Base-by-base conservation (phyloP, 1,140 invertebrate species). In the Heliconius hewitsoni region DNA sequence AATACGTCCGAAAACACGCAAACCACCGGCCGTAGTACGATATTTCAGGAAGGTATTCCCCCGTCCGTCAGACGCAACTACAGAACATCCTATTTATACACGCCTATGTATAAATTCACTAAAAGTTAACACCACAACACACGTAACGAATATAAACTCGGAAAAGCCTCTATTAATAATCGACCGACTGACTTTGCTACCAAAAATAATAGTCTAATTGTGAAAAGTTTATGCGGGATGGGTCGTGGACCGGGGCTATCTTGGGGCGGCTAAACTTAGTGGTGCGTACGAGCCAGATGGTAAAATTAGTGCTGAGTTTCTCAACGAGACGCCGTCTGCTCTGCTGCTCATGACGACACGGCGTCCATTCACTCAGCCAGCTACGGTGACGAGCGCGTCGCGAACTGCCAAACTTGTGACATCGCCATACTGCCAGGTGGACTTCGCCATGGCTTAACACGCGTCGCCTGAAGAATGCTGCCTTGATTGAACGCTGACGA, bases 121-220 rank as follows among this genome's bases (percentile, higher is more conserved):
- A 94, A 94, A 94, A 93, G 92, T 93, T 94, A 93, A 94, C 91
- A 93, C 91, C 91, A 90, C 91, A 93, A 94, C 93, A 93, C 91
- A 93, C 92, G 93, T 94, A 94, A 93, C 93, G 92, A 94, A 94
- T 94, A 94, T 94, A 94, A 94, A 93, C 93, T 93, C 90, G 90
- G 92, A 93, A 94, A 94, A 93, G 92, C 93, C 93, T 94, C 93
- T 94, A 94, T 94, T 94, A 94, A 94, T 94, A 94, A 93, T 93
- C 92, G 92, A 93, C 92, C 92, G 92, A 93, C 92, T 94, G 93
- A 93, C 91, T 93, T 94, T 91, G 93, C 92, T 94, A 94, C 94
- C 94, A 94, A 95, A 95, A 95, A 95, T 95, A 95, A 95, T 95
- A 94, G 94, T 95, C 94, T 95, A 95, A 95, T 95, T 95, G 91